A percentile compares a stretch with the other conserved stretches of the same genome.
phyloP scores from a whole-genome alignment of 2,113 vertebrate species.

The Indicator indicator region DNA sequence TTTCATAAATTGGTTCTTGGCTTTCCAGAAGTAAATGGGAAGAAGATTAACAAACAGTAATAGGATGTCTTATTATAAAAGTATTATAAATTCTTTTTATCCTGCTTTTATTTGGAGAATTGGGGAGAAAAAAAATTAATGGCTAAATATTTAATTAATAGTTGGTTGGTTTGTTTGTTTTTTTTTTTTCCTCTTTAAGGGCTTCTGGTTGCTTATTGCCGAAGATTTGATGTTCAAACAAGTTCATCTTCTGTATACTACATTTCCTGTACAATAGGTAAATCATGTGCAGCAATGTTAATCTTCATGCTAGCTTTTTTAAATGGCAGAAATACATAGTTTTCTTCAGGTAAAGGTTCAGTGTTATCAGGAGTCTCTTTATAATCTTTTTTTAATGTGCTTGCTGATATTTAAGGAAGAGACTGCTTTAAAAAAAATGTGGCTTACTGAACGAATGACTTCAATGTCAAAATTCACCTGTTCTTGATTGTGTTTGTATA shows the following conservation, averaged over 20 bases:
- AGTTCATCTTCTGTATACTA: slow-evolving; percentile 88
- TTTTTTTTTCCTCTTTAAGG: slow-evolving; percentile 74
- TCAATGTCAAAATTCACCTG: background rate
- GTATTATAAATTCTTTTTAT: background rate
- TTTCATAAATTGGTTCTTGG: background rate
- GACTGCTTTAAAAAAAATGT: background rate
- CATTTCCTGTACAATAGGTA: slow-evolving; percentile 88
- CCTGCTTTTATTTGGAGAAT: background rate
- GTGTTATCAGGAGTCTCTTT: background rate
- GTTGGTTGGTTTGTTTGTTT: background rate
- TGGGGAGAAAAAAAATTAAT: background rate
- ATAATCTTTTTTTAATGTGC: background rate
- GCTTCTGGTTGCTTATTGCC: slow-evolving; percentile 93
- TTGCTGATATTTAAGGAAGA: background rate
- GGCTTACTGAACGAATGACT: background rate
- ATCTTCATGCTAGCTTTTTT: background rate
- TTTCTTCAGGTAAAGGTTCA: background rate
- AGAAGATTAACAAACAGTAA: background rate
- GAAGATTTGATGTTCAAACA: slow-evolving; percentile 92
- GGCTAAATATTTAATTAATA: background rate
- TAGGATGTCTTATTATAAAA: background rate
- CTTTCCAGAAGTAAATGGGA: background rate
- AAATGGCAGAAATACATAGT: background rate
- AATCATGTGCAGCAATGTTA: background rate
- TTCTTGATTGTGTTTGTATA: background rate